Evolutionary conservation across 92 coral and sea anemone species (phyloP), one percentile per base, ranked within the genome.

Genomic region (Ricordea florida): DNA sequence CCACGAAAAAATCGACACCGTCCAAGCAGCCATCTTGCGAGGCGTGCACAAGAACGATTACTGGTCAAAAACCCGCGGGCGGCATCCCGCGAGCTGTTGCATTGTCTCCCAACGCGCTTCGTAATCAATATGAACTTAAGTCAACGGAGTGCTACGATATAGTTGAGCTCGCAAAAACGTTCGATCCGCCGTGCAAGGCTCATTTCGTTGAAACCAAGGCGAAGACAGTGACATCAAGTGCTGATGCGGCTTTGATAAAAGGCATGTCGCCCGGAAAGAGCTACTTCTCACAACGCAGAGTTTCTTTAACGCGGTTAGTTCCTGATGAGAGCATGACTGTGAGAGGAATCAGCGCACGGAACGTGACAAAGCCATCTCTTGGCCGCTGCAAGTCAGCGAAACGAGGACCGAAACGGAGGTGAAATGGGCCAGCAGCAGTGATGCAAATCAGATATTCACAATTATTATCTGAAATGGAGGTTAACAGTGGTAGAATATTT

Each of bases 181-280:
- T 91, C 51, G 97, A 87, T 4, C 93, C 85, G 0, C 97, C 97
- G 4, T 91, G 97, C 31, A 91, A 83, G 43, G 61, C 52, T 29
- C 85, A 69, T 26, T 42, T 79, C 21, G 49, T 20, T 8, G 74
- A 75, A 57, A 57, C 78, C 11, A 74, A 66, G 42, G 10, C 44
- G 33, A 83, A 69, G 24, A 10, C 53, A 14, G 13, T 42, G 6
- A 46, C 61, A 8, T 52, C 90, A 3, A 10, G 76, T 14, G 70
- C 76, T 18, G 88, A 91, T 7, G 87, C 79, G 53, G 87, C 78
- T 0, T 47, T 53, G 28, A 78, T 11, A 23, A 94, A 85, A 41
- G 97, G 97, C 11, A 46, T 84, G 33, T 70, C 86, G 43, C 89
- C 98, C 14, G 96, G 98, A 2, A 94, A 94, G 69, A 92, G 93